Evolutionary conservation across 2,888 invertebrate species (phyloP).

Genomic region (Glaucopsyche alexis): DNA sequence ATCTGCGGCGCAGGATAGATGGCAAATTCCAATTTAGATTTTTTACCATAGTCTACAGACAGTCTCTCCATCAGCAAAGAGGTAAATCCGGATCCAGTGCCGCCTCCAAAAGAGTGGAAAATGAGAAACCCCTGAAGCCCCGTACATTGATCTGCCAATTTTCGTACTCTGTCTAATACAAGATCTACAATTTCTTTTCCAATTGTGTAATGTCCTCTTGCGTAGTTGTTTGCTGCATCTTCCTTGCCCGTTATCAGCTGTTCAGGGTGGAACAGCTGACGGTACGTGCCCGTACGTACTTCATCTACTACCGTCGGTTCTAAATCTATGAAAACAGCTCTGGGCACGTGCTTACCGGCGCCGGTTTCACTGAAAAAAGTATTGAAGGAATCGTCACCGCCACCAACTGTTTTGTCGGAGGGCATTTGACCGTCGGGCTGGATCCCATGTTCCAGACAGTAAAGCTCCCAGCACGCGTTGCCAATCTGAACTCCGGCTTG

Average conservation of each 20-base stretch:
- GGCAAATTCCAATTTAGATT: slow-evolving; percentile 95
- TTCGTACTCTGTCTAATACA: slow-evolving; percentile 91
- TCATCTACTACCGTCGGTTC: slow-evolving; percentile 98
- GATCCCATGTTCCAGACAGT: slow-evolving; percentile 90
- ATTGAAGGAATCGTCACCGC: slow-evolving; percentile 96
- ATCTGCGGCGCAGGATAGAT: slow-evolving; percentile 97
- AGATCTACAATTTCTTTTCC: slow-evolving; percentile 96
- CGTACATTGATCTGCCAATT: slow-evolving; percentile 93
- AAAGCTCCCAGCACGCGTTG: slow-evolving; percentile 92
- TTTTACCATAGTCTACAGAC: slow-evolving; percentile 97
- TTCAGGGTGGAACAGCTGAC: slow-evolving; percentile 97
- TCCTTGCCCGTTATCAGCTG: slow-evolving; percentile 97
- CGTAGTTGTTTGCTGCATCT: slow-evolving; percentile 98
- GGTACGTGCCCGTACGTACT: slow-evolving; percentile 95
- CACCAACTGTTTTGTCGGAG: slow-evolving; percentile 88
- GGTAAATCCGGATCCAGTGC: slow-evolving; percentile 96
- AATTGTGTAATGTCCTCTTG: slow-evolving; percentile 97
- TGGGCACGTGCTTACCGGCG: slow-evolving; percentile 96
- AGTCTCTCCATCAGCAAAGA: slow-evolving; percentile 96
- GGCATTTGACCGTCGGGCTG: slow-evolving; percentile 94
- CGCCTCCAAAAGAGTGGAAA: slow-evolving; percentile 96
- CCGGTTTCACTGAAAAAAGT: slow-evolving; percentile 97
- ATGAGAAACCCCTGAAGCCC: slow-evolving; percentile 95
- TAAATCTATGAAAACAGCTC: slow-evolving; percentile 96
- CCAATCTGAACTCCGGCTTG: slow-evolving; percentile 89